Conservation (phyloP, 2,113 vertebrate species). For the Callaeas wilsoni region DNA sequence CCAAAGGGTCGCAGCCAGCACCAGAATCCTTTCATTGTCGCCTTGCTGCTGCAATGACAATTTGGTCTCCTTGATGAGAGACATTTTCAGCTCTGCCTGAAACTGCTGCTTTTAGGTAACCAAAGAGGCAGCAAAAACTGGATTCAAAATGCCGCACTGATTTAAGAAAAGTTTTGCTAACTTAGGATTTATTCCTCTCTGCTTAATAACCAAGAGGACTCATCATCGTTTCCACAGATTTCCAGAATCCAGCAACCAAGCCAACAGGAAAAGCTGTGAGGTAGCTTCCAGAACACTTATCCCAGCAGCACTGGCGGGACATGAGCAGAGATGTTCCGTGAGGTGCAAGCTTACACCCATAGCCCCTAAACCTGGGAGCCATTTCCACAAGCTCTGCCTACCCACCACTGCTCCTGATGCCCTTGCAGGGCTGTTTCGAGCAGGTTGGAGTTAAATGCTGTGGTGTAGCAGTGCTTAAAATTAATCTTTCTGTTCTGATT, state of each 20-base stretch:
- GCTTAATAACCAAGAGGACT: not conserved
- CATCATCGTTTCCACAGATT: not conserved
- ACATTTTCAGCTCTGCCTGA: not conserved
- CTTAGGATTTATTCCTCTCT: not conserved
- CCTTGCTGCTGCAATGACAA: not conserved
- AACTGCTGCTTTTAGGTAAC: not conserved
- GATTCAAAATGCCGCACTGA: not conserved
- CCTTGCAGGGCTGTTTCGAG: accelerated
- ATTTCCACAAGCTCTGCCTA: not conserved
- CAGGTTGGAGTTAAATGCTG: not conserved
- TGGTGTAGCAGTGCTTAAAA: not conserved
- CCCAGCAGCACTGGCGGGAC: not conserved
- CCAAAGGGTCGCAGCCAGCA: not conserved
- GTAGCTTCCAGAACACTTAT: not conserved
- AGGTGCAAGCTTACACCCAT: not conserved
- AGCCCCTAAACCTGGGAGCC: not conserved
- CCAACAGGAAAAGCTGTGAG: not conserved
- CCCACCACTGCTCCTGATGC: not conserved
- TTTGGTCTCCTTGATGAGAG: not conserved
- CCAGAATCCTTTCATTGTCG: not conserved
- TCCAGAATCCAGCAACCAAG: not conserved
- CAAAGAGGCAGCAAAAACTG: not conserved
- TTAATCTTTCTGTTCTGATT: not conserved
- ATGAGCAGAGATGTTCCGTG: accelerated
- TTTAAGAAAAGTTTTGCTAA: not conserved